Evolutionary conservation across 2,113 vertebrate species (phyloP).

Genomic region (Carollia perspicillata): DNA sequence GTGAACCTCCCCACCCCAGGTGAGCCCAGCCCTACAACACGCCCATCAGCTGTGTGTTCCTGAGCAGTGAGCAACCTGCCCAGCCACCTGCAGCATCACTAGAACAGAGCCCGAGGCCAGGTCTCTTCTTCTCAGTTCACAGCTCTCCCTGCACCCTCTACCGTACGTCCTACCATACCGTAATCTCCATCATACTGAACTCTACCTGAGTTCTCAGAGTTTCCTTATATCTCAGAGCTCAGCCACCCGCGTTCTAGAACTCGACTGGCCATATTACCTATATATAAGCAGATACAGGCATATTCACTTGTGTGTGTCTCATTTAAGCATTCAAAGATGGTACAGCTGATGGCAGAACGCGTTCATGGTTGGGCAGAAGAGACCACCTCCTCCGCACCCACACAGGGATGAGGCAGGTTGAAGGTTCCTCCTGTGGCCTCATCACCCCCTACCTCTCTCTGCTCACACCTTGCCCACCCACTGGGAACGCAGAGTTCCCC

Average conservation of each 20-base stretch:
- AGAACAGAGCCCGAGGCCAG: background rate
- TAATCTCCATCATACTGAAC: background rate
- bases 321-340: background rate
- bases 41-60: background rate
- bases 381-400: background rate
- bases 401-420: background rate
- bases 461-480: background rate
- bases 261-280: background rate
- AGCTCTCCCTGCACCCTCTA: background rate
- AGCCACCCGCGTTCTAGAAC: background rate
- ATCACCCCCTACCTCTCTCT: background rate
- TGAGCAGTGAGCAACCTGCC: background rate
- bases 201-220: background rate
- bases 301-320: accelerated
- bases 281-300: background rate
- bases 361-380: background rate
- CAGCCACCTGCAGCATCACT: background rate
- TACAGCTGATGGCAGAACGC: background rate
- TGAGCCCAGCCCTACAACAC: background rate
- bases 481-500: background rate
- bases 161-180: accelerated
- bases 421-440: background rate
- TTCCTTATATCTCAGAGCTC: background rate
- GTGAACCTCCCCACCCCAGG: background rate
- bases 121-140: background rate